These are phyloP conservation scores for Copidosoma floridanum DNA, from an alignment of 1,140 invertebrate genomes.

Conservation along the genomic window DNA sequence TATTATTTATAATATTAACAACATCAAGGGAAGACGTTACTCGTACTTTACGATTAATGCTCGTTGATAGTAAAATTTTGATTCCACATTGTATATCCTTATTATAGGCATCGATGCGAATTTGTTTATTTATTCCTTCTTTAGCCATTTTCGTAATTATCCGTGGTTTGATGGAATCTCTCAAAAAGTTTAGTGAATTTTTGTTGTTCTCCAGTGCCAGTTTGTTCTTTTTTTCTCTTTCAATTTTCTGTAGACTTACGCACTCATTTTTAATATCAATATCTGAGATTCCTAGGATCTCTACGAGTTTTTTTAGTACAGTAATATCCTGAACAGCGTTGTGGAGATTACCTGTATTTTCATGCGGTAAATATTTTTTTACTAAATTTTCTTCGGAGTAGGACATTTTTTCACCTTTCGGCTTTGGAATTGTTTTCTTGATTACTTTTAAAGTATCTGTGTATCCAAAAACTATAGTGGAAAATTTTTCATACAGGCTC, in stretches of 20 bases:
- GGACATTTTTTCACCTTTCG: neutral
- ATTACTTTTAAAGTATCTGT: too few relatives aligned
- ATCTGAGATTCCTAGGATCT: neutral
- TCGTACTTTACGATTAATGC: too few relatives aligned
- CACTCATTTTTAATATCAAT: neutral
- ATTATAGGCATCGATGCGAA: too few relatives aligned
- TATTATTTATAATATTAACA: too few relatives aligned
- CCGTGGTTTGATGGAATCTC: neutral
- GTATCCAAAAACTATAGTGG: neutral
- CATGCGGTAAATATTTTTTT: neutral
- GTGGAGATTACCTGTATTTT: neutral
- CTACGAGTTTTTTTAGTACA: neutral
- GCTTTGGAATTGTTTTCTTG: neutral
- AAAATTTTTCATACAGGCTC: neutral
- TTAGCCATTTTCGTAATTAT: neutral
- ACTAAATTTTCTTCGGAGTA: neutral
- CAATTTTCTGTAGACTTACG: neutral
- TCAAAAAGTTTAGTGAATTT: neutral
- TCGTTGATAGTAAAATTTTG: too few relatives aligned
- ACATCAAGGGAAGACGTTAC: too few relatives aligned
- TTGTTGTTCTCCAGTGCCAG: neutral
- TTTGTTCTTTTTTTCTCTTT: neutral
- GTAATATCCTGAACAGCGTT: neutral
- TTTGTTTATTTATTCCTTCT: neutral
- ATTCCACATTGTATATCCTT: too few relatives aligned